A percentile compares a stretch with the other conserved stretches of the same genome.
phyloP scores from a whole-genome alignment of 1,140 invertebrate genomes.

The Hyphantria cunea region DNA sequence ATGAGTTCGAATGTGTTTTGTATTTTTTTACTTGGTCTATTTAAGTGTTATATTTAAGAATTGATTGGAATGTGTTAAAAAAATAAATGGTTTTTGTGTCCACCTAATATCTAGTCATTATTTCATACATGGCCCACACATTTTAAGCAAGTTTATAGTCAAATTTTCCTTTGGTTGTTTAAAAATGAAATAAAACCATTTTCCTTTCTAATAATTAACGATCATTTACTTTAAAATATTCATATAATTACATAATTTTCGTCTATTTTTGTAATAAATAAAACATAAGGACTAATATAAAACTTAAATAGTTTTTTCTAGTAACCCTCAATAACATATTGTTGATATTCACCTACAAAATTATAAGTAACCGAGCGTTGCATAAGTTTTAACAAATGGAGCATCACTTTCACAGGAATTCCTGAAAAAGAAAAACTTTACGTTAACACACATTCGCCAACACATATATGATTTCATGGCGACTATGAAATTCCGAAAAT shows the following conservation, averaged over 20 bases:
- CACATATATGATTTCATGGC: too few species aligned
- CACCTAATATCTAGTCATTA: not conserved
- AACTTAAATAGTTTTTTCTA: constrained; percentile 67
- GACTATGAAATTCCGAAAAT: too few species aligned
- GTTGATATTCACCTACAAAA: constrained; percentile 72
- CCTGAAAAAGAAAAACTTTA: constrained; percentile 83
- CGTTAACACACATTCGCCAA: constrained; percentile 2
- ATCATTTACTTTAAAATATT: constrained; percentile 79
- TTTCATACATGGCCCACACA: too few species aligned
- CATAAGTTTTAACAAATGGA: constrained; percentile 95
- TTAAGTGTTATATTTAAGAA: not conserved
- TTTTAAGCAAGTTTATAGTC: too few species aligned
- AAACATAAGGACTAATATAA: constrained; percentile 68
- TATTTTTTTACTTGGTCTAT: not conserved
- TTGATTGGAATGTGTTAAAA: too few species aligned
- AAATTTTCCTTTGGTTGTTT: too few species aligned
- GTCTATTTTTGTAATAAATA: constrained; percentile 62
- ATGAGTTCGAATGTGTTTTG: constrained; percentile 15
- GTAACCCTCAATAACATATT: constrained; percentile 70
- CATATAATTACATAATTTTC: constrained; percentile 76
- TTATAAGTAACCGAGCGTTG: constrained; percentile 94
- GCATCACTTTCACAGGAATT: constrained; percentile 92
- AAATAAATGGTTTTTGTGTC: not conserved
- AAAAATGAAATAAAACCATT: constrained; percentile 50
- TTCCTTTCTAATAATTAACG: constrained; percentile 76